A percentile compares a stretch with the other conserved stretches of the same genome.
These are phyloP conservation scores for Coendou prehensilis DNA, from an alignment of 2,797 vertebrate genomes.

Conservation along the genomic window DNA sequence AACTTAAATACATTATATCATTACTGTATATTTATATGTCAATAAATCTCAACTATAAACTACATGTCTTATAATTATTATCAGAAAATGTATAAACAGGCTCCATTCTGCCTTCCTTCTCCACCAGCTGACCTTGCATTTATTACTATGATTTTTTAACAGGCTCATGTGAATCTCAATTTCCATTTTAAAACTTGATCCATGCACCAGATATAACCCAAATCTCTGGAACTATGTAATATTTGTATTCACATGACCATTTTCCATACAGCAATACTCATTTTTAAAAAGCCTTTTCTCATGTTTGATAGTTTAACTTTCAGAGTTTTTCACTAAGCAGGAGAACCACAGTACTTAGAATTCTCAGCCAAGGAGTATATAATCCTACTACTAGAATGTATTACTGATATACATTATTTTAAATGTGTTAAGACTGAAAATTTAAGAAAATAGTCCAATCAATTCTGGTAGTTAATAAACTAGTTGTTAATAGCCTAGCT, in stretches of 20 bases:
- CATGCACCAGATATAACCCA: constrained; percentile 69
- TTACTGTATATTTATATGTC: constrained; percentile 84
- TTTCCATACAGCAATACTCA: constrained; percentile 61
- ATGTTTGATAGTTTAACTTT: constrained; percentile 65
- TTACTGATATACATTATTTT: constrained; percentile 73
- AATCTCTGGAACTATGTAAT: constrained; percentile 69
- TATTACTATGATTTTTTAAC: constrained; percentile 70
- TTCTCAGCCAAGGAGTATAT: constrained; percentile 72
- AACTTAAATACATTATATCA: constrained; percentile 85
- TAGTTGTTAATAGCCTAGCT: constrained; percentile 70
- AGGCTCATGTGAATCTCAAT: constrained; percentile 73
- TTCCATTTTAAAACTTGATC: constrained; percentile 70
- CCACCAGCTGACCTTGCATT: constrained; percentile 61
- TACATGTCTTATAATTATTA: constrained; percentile 81
- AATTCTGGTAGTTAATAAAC: constrained; percentile 75
- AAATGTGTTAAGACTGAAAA: constrained; percentile 77
- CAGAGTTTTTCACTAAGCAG: constrained; percentile 73
- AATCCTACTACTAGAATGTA: constrained; percentile 74
- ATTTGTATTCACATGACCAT: constrained; percentile 55
- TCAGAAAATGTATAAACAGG: constrained; percentile 80
- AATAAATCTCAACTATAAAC: constrained; percentile 85
- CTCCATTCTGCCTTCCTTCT: constrained; percentile 71
- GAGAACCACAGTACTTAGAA: constrained; percentile 70
- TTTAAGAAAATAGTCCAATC: constrained; percentile 60
- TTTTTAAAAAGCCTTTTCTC: constrained; percentile 59